Evolutionary conservation across 2,888 invertebrate species (phyloP).

Genomic region (Drosophila nr. fundita): DNA sequence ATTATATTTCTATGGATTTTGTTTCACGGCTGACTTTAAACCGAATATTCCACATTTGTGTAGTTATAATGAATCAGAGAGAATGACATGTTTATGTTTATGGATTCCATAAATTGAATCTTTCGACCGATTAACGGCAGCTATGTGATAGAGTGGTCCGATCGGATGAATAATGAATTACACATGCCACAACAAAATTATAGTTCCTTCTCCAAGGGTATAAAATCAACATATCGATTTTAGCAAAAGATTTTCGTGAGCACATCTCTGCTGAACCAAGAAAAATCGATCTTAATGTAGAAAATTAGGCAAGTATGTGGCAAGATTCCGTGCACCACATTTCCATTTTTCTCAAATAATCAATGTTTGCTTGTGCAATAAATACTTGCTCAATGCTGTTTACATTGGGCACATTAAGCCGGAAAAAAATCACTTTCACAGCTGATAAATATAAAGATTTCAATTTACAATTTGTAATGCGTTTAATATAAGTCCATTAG

Average conservation of each 20-base stretch:
- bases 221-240: background rate
- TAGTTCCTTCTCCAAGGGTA: background rate
- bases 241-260: background rate
- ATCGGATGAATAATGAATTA: background rate
- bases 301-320: background rate
- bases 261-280: background rate
- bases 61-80: background rate
- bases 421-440: background rate
- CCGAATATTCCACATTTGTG: too few species aligned
- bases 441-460: conserved; percentile 6
- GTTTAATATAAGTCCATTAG: conserved; percentile 42
- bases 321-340: background rate
- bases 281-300: background rate
- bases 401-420: background rate
- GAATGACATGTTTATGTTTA: background rate
- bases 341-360: background rate
- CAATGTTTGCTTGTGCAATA: background rate
- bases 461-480: conserved; percentile 19
- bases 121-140: background rate
- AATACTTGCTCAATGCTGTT: background rate
- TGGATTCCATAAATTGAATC: background rate
- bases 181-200: background rate
- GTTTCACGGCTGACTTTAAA: too few species aligned
- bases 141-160: background rate
- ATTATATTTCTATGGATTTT: background rate